Conservation (phyloP, 2,888 invertebrate species). For the Himalopsyche anomala region DNA sequence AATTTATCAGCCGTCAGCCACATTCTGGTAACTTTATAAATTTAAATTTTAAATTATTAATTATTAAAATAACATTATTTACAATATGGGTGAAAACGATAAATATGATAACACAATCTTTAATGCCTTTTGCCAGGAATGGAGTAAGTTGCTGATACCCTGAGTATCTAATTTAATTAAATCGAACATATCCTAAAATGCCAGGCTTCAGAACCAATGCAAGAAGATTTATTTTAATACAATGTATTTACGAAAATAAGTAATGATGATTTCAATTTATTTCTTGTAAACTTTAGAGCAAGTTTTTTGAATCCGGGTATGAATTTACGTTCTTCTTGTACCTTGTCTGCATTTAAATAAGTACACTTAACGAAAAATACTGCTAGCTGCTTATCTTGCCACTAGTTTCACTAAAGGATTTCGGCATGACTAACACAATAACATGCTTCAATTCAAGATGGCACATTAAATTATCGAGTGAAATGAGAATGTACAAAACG, state of each 20-base stretch:
- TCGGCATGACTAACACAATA: slow-evolving; percentile 17
- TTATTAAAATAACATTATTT: slow-evolving; percentile 54
- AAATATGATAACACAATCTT: slow-evolving; percentile 61
- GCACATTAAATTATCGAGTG: slow-evolving; percentile 18
- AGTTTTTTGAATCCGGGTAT: too few relatives aligned
- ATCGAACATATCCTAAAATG: neutral
- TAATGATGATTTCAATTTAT: neutral
- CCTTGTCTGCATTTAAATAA: too few relatives aligned
- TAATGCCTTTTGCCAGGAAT: slow-evolving; percentile 37
- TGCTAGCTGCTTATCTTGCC: slow-evolving; percentile 28
- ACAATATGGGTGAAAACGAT: slow-evolving; percentile 54
- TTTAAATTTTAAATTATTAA: slow-evolving; percentile 44
- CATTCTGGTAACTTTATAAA: slow-evolving; percentile 61
- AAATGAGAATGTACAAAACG: neutral
- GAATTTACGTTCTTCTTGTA: too few relatives aligned
- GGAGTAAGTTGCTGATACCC: too few relatives aligned
- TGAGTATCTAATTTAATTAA: too few relatives aligned
- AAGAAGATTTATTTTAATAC: neutral
- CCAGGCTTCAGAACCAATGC: neutral
- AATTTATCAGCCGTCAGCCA: slow-evolving; percentile 52
- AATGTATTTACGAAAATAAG: neutral
- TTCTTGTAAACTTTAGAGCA: too few relatives aligned
- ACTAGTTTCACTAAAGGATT: slow-evolving; percentile 23
- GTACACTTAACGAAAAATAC: slow-evolving; percentile 24
- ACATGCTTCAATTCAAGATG: neutral